Percentiles rank a stretch among this genome's conserved stretches.
phyloP scores from a whole-genome alignment of 2,797 vertebrate genomes.

The Spheniscus humboldti region DNA sequence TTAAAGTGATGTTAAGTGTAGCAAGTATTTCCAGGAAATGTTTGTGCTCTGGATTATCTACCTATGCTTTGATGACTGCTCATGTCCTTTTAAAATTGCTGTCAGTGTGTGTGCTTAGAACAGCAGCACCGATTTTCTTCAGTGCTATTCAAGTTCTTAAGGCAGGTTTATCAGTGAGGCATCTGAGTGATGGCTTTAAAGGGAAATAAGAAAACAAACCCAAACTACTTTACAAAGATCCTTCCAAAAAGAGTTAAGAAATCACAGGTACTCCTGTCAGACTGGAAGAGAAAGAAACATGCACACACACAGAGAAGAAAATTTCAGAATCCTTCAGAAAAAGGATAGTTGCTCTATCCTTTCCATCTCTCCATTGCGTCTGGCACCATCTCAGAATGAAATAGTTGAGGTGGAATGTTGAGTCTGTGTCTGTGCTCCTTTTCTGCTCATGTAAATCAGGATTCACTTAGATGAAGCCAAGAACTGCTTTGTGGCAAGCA shows the following conservation, averaged over 20 bases:
- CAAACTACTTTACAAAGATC: not conserved
- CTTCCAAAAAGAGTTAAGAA: not conserved
- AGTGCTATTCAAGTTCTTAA: not conserved
- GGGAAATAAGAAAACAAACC: not conserved
- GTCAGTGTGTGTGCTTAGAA: not conserved
- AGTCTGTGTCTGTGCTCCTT: not conserved
- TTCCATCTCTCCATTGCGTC: not conserved
- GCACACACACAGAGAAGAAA: not conserved
- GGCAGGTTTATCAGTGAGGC: not conserved
- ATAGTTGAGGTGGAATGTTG: not conserved
- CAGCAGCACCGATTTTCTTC: not conserved
- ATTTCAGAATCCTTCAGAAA: not conserved
- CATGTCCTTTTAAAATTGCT: not conserved
- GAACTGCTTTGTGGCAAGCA: not conserved
- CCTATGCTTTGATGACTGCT: not conserved
- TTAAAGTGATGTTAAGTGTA: not conserved
- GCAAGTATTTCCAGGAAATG: not conserved
- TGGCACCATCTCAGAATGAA: constrained; percentile 3
- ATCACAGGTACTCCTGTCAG: not conserved
- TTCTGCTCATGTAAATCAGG: not conserved
- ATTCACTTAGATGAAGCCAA: not conserved
- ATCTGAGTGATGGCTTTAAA: not conserved
- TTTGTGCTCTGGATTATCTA: not conserved
- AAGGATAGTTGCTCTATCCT: not conserved
- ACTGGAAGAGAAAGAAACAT: not conserved